phyloP scores from a whole-genome alignment of 2,888 invertebrate genomes.

The Julus scanicus region DNA sequence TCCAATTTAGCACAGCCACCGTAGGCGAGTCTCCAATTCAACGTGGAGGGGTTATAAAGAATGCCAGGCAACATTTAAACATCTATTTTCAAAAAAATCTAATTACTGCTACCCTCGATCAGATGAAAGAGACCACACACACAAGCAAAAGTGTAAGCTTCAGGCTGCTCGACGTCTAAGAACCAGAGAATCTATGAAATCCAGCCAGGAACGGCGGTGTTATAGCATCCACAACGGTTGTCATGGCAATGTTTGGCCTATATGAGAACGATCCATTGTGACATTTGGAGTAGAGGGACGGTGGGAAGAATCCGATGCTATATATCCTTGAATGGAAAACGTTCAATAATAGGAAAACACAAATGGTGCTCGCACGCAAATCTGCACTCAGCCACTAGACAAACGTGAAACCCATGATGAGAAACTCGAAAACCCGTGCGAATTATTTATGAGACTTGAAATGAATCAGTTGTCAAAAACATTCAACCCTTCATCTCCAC shows the following conservation, averaged over 20 bases:
- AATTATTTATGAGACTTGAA: no score
- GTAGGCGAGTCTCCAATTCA: not conserved
- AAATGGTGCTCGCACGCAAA: not conserved
- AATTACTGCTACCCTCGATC: not conserved
- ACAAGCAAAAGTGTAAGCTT: not conserved
- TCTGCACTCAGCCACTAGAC: not conserved
- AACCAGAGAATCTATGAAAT: not conserved
- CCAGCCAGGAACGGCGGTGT: conserved; percentile 10
- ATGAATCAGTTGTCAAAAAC: no score
- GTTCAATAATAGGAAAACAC: conserved; percentile 10
- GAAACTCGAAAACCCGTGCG: no score
- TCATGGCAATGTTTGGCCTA: conserved; percentile 1
- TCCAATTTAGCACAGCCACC: conserved; percentile 20
- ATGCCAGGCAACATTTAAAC: not conserved
- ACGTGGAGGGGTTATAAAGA: not conserved
- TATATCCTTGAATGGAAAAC: not conserved
- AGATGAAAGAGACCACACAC: not conserved
- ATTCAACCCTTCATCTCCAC: no score
- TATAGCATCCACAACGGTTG: conserved; percentile 39
- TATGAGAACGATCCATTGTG: conserved; percentile 13
- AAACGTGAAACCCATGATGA: no score
- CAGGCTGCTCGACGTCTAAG: not conserved
- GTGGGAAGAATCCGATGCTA: conserved; percentile 4
- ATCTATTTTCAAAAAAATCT: not conserved
- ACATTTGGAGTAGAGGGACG: not conserved